phyloP scores from a whole-genome alignment of 2,888 invertebrate genomes.

The Drosophila subquinaria region DNA sequence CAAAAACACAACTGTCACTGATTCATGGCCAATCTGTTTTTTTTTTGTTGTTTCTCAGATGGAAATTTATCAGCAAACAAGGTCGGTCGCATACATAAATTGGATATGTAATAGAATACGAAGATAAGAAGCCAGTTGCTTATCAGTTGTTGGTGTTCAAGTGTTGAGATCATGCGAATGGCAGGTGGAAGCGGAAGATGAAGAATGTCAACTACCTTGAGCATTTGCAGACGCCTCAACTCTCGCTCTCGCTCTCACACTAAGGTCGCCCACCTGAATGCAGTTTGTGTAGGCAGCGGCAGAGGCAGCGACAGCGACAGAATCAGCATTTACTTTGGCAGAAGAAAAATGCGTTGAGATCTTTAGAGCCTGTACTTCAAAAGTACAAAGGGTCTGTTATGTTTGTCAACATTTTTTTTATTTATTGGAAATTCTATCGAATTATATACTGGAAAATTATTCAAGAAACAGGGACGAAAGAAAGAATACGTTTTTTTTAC shows the following conservation, averaged over 20 bases:
- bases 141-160: conserved; percentile 34
- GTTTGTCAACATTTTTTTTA: background rate
- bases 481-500: background rate
- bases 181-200: conserved; percentile 22
- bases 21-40: conserved; percentile 18
- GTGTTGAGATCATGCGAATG: conserved; percentile 51
- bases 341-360: conserved; percentile 4
- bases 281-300: conserved; percentile 48
- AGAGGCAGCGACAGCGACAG: background rate
- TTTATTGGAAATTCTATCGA: too few relatives aligned
- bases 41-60: background rate
- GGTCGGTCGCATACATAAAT: conserved; percentile 26
- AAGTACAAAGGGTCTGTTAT: background rate
- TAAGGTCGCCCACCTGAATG: conserved; percentile 83
- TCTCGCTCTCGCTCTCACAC: conserved; percentile 14
- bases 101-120: conserved; percentile 23
- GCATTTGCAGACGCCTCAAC: conserved; percentile 71
- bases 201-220: conserved; percentile 78
- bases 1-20: conserved; percentile 3
- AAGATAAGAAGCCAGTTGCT: conserved; percentile 8
- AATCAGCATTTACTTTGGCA: conserved; percentile 13
- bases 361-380: background rate
- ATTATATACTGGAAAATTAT: too few relatives aligned
- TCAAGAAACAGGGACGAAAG: too few relatives aligned
- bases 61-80: conserved; percentile 45